Conservation (phyloP, 2,888 invertebrate species). For the Polydrusus tereticollis region DNA sequence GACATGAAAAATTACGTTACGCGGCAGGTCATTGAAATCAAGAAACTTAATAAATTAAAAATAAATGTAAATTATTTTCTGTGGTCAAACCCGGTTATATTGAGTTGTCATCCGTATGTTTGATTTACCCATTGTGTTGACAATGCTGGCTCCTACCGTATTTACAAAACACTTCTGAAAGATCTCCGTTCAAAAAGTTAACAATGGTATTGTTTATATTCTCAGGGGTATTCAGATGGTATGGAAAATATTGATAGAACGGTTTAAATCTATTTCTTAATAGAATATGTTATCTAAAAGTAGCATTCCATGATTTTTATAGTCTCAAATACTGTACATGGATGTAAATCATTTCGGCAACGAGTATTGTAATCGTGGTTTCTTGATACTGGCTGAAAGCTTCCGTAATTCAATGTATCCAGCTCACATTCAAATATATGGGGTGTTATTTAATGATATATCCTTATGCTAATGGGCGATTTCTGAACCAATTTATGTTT, state of each 20-base stretch:
- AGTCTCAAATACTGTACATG: no score
- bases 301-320: no score
- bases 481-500: no score
- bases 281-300: no score
- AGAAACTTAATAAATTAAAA: constrained; percentile 31
- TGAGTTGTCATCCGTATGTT: constrained; percentile 42
- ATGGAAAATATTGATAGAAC: neutral
- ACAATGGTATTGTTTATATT: constrained; percentile 43
- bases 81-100: constrained; percentile 21
- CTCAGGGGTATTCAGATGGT: constrained; percentile 1
- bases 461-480: no score
- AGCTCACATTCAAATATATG: no score
- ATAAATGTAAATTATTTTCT: constrained; percentile 20
- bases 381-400: no score
- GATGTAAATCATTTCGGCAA: no score
- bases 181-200: constrained; percentile 31
- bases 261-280: neutral
- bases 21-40: neutral
- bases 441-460: no score
- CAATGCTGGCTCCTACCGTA: constrained; percentile 42
- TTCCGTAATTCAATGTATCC: no score
- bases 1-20: constrained; percentile 21
- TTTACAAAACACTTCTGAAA: constrained; percentile 48
- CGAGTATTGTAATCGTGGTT: no score
- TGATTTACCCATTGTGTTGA: constrained; percentile 44